These are phyloP conservation scores for Hippotragus niger DNA, from an alignment of 2,113 vertebrate genomes.

Conservation along the genomic window DNA sequence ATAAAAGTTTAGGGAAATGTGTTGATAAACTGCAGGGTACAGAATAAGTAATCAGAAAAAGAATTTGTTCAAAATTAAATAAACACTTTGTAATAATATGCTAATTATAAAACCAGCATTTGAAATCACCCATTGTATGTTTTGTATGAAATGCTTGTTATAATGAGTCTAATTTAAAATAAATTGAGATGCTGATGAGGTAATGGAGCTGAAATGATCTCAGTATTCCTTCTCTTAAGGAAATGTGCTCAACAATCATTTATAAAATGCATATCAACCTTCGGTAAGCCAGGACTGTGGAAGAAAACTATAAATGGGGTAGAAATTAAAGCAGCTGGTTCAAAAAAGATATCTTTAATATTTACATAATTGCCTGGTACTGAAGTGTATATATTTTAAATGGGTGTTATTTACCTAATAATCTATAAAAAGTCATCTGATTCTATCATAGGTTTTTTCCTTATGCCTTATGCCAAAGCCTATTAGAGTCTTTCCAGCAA, in stretches of 20 bases:
- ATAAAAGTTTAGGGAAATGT: neutral
- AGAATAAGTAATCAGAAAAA: neutral
- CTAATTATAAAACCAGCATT: neutral
- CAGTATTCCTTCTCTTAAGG: slow-evolving; percentile 3
- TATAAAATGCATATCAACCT: neutral
- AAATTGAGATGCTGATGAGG: neutral
- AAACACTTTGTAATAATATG: neutral
- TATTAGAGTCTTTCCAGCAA: slow-evolving; percentile 22
- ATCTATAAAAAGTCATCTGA: slow-evolving; percentile 34
- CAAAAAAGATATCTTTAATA: neutral
- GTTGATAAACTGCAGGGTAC: neutral
- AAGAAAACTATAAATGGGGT: neutral
- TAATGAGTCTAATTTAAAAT: slow-evolving; percentile 3
- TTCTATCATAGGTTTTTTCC: slow-evolving; percentile 18
- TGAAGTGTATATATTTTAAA: slow-evolving; percentile 19
- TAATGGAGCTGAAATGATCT: neutral
- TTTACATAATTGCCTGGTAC: neutral
- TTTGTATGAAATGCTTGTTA: neutral
- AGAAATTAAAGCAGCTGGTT: neutral
- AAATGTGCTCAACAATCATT: neutral
- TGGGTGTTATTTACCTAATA: slow-evolving; percentile 41
- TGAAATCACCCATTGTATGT: neutral
- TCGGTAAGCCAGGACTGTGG: neutral
- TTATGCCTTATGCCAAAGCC: neutral
- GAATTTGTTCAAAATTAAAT: neutral